Evolutionary conservation across 2,888 invertebrate species (phyloP).

Genomic region (Buathra laborator): DNA sequence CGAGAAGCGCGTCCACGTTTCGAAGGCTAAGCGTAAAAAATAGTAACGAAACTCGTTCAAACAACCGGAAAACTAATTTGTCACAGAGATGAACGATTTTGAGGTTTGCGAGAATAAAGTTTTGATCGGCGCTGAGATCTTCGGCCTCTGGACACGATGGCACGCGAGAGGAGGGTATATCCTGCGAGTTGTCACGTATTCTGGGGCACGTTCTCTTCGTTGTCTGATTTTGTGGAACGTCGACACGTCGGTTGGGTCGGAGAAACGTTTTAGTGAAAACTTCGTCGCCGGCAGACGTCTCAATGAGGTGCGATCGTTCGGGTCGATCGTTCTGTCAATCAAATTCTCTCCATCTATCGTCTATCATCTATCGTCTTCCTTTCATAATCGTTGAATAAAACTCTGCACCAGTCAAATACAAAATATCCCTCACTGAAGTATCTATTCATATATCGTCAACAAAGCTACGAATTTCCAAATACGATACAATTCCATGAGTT

Average conservation of each 20-base stretch:
- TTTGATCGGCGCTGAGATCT: not conserved
- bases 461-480: not conserved
- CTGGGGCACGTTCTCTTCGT: constrained; percentile 68
- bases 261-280: constrained; percentile 31
- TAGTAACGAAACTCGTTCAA: not conserved
- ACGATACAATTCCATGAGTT: not conserved
- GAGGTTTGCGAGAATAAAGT: not conserved
- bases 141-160: constrained; percentile 35
- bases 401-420: not conserved
- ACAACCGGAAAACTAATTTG: constrained; percentile 13
- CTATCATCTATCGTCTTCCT: constrained; percentile 2
- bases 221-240: constrained; percentile 61
- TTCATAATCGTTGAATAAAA: not conserved
- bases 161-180: constrained; percentile 40
- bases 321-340: constrained; percentile 41
- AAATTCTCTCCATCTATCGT: not conserved
- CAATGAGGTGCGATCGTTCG: constrained; percentile 33
- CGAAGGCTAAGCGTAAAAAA: not conserved
- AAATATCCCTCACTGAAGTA: not conserved
- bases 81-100: not conserved
- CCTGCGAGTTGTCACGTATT: constrained; percentile 71
- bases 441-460: not conserved
- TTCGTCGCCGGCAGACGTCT: constrained; percentile 25
- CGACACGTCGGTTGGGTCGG: constrained; percentile 48
- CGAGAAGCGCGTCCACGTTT: not conserved